Base-by-base conservation (phyloP, 2,113 vertebrate genomes). In the Colinus virginianus region DNA sequence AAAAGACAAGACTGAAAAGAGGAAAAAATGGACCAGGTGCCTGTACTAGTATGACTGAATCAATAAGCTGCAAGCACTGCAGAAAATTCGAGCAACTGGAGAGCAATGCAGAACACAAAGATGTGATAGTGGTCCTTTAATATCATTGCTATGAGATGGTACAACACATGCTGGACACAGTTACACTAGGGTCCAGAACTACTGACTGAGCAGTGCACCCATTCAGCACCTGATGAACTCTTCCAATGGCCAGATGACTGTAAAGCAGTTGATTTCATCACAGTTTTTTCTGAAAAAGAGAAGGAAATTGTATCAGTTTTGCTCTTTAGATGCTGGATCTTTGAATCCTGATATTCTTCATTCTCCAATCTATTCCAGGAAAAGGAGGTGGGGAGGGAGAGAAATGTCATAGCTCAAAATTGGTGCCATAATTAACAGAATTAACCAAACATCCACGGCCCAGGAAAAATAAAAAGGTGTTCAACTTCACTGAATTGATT, bases 121-220 rank as follows among this genome's bases (percentile, higher is more conserved):
- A 90, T 62, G 48, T 55, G 55, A 68, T 59, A 84, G 87, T 1
- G 32, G 77, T 63, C 68, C 75, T 95, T 91, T 94, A 96, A 92
- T 92, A 83, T 82, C 68, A 64, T 70, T 72, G 3, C 70, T 56
- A 64, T 25, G 34, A 62, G 59, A 51, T 43, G 30, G 45, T 62
- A 68, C 40, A 84, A 40, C 36, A 36, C 42, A 34, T 22, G 17
- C 25, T 22, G 46, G 51, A 40, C 63, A 46, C 6, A 22, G 78
- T 36, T 45, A 5, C 3, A 10, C 38, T 34, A 7, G 21, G n/a
- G 23, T n/a, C 53, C 53, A 42, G 20, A 64, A 61, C 32, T 64
- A 3, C 20, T 0, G 1, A 58, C n/a, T 19, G 53, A 23, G 23
- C 12, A 67, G 43, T 4, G 49, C 46, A 26, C 1, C 1, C n/a